Evolutionary conservation across 2,113 vertebrate genomes (phyloP), one percentile per base, ranked within the genome.

Genomic region (Xiphophorus hellerii): DNA sequence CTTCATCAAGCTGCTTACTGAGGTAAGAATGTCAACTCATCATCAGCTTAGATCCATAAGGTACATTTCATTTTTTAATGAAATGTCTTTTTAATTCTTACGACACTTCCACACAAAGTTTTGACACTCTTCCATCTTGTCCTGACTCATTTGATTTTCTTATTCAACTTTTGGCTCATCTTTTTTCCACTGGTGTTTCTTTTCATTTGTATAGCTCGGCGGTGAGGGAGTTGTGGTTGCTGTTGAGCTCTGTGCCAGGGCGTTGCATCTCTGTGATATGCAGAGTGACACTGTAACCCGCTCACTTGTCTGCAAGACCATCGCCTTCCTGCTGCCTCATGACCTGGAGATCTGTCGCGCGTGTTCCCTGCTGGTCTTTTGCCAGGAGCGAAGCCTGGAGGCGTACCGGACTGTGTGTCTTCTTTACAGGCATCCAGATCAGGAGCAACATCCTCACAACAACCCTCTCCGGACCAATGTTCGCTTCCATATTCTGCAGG

Each of bases 1-100:
- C 88, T 99, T 99, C 93, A 97, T 99, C 94, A 99, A 99, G 93
- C 94, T 97, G 81, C 96, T 99, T 92, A 95, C 94, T 92, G 98
- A 99, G 95, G 98, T 99, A 91, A 88, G 93, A 64, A 6, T 22
- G 10, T 29, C 28, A 22, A 27, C 71, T 54, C n/a, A 33, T 20
- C 42, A 37, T 51, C 4, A 25, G 31, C 1, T 29, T 33, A 31
- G 13, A 7, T 20, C 22, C 27, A 5, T 31, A 17, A 22, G 30
- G 7, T 22, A 22, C 5, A 33, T 13, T 27, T 1, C 1, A 13
- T 10, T 42, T 11, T 25, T 54, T 25, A 6, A 12, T 39, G 11
- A 35, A 35, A 6, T 17, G 22, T 58, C 51, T 58, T 58, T 58
- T 58, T 25, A 58, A 58, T n/a, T n/a, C 22, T 58, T n/a, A 25